Evolutionary conservation across 2,113 vertebrate species (phyloP), one percentile per base, ranked within the genome.

Genomic region (Haliaeetus leucogaster): DNA sequence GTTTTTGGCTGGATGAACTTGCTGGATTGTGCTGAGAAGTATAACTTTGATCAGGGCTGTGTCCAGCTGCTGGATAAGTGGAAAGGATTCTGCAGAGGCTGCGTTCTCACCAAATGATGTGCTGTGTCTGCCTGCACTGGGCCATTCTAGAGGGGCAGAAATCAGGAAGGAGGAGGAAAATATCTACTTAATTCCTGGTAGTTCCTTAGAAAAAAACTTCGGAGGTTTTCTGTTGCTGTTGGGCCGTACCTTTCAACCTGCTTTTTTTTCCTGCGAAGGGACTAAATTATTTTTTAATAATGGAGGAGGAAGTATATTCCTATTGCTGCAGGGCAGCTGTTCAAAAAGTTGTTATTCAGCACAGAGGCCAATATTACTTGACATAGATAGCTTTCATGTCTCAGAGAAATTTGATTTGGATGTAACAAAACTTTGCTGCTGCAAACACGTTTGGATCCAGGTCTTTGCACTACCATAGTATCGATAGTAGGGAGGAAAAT

Each of bases 231-330:
- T 87, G 21, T 77, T 92, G 40, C 26, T 84, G 1, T 66, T 89
- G 55, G 21, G 16, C 59, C 30, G 14, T 78, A 34, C 29, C 18
- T 76, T 94, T 92, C 66, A 72, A 34, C 27, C 16, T 72, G 29
- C 29, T 22, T 32, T 68, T 56, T n/a, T 38, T n/a, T 43, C 21
- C 25, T 92, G 7, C 61, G 79, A 92, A 50, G 16, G 21, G 36
- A 52, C 40, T 82, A 79, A 80, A 93, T 72, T 88, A 86, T 53
- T 90, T 95, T 92, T 94, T 95, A 88, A 90, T 93, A 96, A 82
- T 65, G 52, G 68, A 81, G 40, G 52, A 89, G 71, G 63, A 92
- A 82, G 62, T 72, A 9, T 92, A 17, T 76, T 93, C 82, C 76
- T 94, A 0, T 68, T 95, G 71, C 92, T 95, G 65, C 76, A 95